Percentiles rank a stretch among this genome's conserved stretches.
Conservation (phyloP, 2,797 vertebrate genomes). For the Poeciliopsis paucimaculata region DNA sequence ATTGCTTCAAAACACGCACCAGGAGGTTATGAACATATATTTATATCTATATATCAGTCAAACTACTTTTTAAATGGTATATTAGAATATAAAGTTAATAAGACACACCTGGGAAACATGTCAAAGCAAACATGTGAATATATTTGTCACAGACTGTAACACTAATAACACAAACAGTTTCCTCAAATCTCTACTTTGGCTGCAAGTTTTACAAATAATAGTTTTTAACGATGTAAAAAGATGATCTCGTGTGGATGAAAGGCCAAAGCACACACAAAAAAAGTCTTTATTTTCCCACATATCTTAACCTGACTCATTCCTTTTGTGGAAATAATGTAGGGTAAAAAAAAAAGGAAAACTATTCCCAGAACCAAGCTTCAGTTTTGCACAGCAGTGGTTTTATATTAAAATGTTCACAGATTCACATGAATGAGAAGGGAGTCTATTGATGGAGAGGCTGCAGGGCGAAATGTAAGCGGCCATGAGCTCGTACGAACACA, state of each 20-base stretch:
- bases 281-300: no score
- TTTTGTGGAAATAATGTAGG: no score
- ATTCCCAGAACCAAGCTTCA: not conserved
- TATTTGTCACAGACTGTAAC: not conserved
- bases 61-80: not conserved
- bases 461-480: constrained; percentile 17
- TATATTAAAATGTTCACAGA: constrained; percentile 9
- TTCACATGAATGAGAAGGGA: constrained; percentile 28
- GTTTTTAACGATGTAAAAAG: not conserved
- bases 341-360: no score
- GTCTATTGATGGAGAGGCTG: constrained; percentile 32
- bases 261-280: not conserved
- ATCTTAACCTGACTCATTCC: no score
- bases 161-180: not conserved
- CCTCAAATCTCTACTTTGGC: not conserved
- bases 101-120: not conserved
- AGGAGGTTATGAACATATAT: no score
- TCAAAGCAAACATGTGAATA: not conserved
- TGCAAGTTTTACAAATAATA: no score
- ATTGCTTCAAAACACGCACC: no score
- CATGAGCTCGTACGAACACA: not conserved
- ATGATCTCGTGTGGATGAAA: not conserved
- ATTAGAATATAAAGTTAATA: not conserved
- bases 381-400: not conserved
- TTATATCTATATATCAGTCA: no score